Evolutionary conservation across 2,888 invertebrate species (phyloP), one percentile per base, ranked within the genome.

Genomic region (Limnephilus lunatus): DNA sequence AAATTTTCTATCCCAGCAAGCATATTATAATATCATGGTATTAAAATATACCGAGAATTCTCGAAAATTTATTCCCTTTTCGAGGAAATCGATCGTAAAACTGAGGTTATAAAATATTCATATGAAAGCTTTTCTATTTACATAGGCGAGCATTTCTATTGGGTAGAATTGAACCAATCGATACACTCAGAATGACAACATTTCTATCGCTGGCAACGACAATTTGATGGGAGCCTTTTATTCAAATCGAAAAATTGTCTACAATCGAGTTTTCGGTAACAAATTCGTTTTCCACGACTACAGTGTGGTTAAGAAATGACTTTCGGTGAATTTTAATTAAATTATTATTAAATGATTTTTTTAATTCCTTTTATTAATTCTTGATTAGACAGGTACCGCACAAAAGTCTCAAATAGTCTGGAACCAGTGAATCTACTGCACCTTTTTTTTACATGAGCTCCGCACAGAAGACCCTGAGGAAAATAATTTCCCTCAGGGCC

Each of bases 171-270:
- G 81, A 85, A 68, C 90, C 90, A 90, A 90, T 90, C 90, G 90
- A 90, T 90, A 91, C 44, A 91, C 88, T 87, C 81, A 88, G 88
- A 88, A 91, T 88, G 91, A 91, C 91, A 91, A 88, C 86, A 89
- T 86, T 87, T 35, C 91, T 81, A 85, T 92, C 91, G 85, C 89
- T 85, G 81, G 92, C 93, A 93, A 93, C 93, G 93, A 93, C 93
- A 93, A 93, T 93, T 93, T 93, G 93, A 93, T 93, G 93, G 92
- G 91, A 92, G 93, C 92, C 93, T 93, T 93, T 93, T 93, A 93
- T 93, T 92, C 93, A 93, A 93, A 93, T 93, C 93, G 93, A 93
- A 93, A 93, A 93, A 93, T 93, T 93, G 93, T 93, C 93, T 93
- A 92, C 93, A 93, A 93, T 93, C 92, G 93, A 93, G 92, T 93